Evolutionary conservation across 2,888 invertebrate species (phyloP), one percentile per base, ranked within the genome.

Genomic region (Odontomyia ornata): DNA sequence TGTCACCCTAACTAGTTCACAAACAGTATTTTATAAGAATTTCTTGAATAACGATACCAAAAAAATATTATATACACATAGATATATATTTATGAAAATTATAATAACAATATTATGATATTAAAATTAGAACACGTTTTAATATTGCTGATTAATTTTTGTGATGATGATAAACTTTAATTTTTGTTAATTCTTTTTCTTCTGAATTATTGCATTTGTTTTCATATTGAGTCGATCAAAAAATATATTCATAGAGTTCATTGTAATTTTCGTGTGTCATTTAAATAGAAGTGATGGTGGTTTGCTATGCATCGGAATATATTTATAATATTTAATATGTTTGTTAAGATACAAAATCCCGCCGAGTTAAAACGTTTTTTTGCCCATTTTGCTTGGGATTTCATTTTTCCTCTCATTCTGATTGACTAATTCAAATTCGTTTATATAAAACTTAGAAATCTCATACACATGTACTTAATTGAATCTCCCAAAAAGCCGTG

Each of bases 1-100:
- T 60, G 57, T 30, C 15, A 73, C 57, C 5, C 43, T 43, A 73
- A 60, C 73, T 69, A 73, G 73, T 73, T 73, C 60, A 60, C 73
- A 73, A 73, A 28, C 73, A 73, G 73, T 73, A 73, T 73, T 73
- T 73, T 57, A 23, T 73, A 73, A 73, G 60, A 36, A 73, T 30
- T 30, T 57, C 43, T 60, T 60, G 73, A 21, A 23, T 73, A 36
- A 46, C 36, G 25, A 15, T 47, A 47, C 57, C 73, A 57, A 73
- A 73, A 73, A 73, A 60, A 56, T 25, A n/a, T n/a, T n/a, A 47
- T 52, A 67, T 73, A 57, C 21, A 73, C 43, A 67, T 67, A 67
- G 43, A 67, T 21, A 67, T 64, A 64, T 67, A 69, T 69, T 69
- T 69, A 69, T 69, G 47, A 23, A 46, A 27, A 47, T 27, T 69